Base-by-base conservation (phyloP, 1,140 invertebrate species). In the Branchinecta lindahli region DNA sequence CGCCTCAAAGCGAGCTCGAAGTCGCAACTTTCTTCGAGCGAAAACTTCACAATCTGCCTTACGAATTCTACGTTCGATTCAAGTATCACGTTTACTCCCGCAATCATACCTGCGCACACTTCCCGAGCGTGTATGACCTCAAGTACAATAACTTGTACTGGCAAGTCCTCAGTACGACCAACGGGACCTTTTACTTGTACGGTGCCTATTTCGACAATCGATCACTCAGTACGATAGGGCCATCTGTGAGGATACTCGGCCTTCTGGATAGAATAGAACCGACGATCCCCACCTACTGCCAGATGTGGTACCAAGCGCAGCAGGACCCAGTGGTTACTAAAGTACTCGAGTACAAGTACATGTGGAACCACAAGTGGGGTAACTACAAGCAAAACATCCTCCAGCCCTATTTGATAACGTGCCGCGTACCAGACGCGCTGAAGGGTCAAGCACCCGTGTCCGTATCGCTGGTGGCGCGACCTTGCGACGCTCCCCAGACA, bases 321-420 rank as follows among this genome's bases (percentile, higher is more conserved):
- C 87, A 86, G 71, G 87, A 89, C 73, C 88, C 88, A 9, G 85
- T 88, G 4, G 84, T 94, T 21, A 85, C 90, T 6, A 74, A 73
- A 70, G 86, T 85, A 4, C 84, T 90, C 70, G 91, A 93, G 77
- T 95, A 94, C 79, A 94, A 93, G 75, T 94, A 94, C 77, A 90
- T 94, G 72, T 96, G 92, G 92, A 91, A 92, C 77, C 86, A 87
- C 69, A 93, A 92, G 78, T 95, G 92, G 92, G 92, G 92, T 21
- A 95, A 95, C 78, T 94, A 94, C 78, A 90, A 91, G 76, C 88
- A 94, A 77, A 90, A 89, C 8, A 88, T 94, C 67, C 89, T 93
- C 74, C 92, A 95, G 78, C 92, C 92, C 0, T 95, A 93, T 76
- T 80, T 96, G 71, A 87, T 93, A 66, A 89, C 91, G 4, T 96